A percentile compares a stretch with the other conserved stretches of the same genome.
Conservation (phyloP, 2,888 invertebrate genomes). For the Lathronympha strigana region DNA sequence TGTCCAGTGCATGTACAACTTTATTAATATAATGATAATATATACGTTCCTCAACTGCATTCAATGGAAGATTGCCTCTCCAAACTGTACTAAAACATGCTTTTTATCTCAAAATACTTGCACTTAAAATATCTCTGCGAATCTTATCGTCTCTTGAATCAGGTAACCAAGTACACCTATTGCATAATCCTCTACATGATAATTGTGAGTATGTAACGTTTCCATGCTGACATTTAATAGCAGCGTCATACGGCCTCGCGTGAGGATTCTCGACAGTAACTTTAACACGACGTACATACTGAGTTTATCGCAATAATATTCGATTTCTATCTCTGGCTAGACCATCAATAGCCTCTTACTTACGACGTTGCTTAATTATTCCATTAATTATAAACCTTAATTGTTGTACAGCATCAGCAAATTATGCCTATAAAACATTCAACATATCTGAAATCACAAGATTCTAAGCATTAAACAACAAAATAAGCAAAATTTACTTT, state of each 20-base stretch:
- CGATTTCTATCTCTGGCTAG: conserved; percentile 2
- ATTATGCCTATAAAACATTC: too few relatives aligned
- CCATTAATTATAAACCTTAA: neutral
- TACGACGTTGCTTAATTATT: neutral
- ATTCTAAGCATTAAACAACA: too few relatives aligned
- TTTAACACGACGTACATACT: neutral
- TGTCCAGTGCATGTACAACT: conserved; percentile 39
- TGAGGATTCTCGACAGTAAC: conserved; percentile 2
- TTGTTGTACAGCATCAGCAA: too few relatives aligned
- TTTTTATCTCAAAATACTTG: neutral
- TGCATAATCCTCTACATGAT: conserved; percentile 40
- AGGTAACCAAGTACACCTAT: conserved; percentile 16
- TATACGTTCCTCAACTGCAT: neutral
- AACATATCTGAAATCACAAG: too few relatives aligned
- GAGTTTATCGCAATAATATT: conserved; percentile 1
- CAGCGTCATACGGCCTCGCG: conserved; percentile 1
- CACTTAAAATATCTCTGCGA: neutral
- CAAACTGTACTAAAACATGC: neutral
- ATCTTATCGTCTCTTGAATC: conserved; percentile 12
- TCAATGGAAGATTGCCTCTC: neutral
- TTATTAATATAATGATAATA: conserved; percentile 40
- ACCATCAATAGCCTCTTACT: neutral
- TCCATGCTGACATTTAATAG: conserved; percentile 33
- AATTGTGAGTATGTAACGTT: conserved; percentile 41
- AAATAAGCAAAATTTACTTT: too few relatives aligned